Base-by-base conservation (phyloP, 2,888 invertebrate species). In the Drosophila paranaensis region DNA sequence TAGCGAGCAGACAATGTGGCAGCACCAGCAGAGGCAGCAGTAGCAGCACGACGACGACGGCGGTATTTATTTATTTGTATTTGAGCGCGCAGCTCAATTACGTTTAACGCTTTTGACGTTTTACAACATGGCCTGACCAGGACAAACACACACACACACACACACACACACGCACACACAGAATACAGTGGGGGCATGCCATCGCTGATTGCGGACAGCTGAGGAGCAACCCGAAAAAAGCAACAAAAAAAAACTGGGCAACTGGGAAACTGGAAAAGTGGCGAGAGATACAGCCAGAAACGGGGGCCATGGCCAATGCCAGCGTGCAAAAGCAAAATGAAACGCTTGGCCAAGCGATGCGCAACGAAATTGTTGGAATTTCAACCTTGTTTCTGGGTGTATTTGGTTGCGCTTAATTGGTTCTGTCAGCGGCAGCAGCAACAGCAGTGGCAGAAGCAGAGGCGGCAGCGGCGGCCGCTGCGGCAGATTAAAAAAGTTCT, bases 21-120 rank as follows among this genome's bases (percentile, higher is more conserved):
- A 79, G 50, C 71, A 67, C 25, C 40, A 50, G 35, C 39, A 57
- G 42, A 39, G n/a, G n/a, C 3, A 10, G 42, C 42, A 42, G 71
- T 30, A 39, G 54, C 48, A 33, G 40, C 37, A 46, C 27, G 37
- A 42, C 27, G 40, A 27, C 64, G 71, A 65, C 72, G 73, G 67
- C 67, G 81, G 80, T 82, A 86, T 86, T 88, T 88, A 88, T 85
- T 85, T 85, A 85, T 85, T 85, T 85, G 84, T 85, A 86, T 86
- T 86, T 88, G 82, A 80, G 82, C 77, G 87, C 87, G 84, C 84
- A 83, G 89, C 87, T 88, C 87, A 88, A 88, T 89, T 88, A 89
- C 87, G 88, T 85, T 87, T 85, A 89, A 88, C 87, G 89, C 85
- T 88, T 89, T 89, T 88, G 87, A 87, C 87, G 88, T 89, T 87